phyloP scores from a whole-genome alignment of 2,888 invertebrate genomes.

The Drosophila mimica region DNA sequence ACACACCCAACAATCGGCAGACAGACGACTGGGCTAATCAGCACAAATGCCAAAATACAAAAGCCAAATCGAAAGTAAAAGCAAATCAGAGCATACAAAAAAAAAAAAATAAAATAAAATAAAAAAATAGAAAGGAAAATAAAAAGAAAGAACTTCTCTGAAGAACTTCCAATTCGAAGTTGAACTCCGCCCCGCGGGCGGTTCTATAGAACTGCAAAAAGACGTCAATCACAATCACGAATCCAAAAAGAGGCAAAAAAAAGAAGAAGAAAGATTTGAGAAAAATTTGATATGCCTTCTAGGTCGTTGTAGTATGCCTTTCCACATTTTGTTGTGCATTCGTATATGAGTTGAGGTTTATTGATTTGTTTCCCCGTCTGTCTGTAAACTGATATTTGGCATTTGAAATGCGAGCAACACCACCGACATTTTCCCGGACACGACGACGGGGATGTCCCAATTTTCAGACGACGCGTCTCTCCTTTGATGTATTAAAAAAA shows the following conservation, averaged over 20 bases:
- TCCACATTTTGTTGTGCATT: constrained; percentile 22
- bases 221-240: constrained; percentile 72
- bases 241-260: constrained; percentile 26
- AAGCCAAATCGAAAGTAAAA: constrained; percentile 80
- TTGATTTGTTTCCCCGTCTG: constrained; percentile 67
- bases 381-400: constrained; percentile 76
- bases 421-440: constrained; percentile 21
- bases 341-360: constrained; percentile 63
- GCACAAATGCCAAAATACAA: constrained; percentile 80
- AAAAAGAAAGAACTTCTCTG: constrained; percentile 44
- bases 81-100: constrained; percentile 61
- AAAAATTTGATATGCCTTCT: constrained; percentile 80
- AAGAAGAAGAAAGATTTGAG: constrained; percentile 16
- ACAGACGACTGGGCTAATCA: constrained; percentile 65
- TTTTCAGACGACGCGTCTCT: constrained; percentile 17
- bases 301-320: constrained; percentile 41
- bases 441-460: constrained; percentile 33
- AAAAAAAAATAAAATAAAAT: constrained; percentile 19
- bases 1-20: background rate
- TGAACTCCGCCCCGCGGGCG: constrained; percentile 64
- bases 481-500: constrained; percentile 75
- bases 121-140: constrained; percentile 35
- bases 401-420: constrained; percentile 69
- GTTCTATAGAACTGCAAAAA: constrained; percentile 45
- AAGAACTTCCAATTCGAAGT: constrained; percentile 68